phyloP scores from a whole-genome alignment of 2,797 vertebrate genomes.

The Hipposideros larvatus region DNA sequence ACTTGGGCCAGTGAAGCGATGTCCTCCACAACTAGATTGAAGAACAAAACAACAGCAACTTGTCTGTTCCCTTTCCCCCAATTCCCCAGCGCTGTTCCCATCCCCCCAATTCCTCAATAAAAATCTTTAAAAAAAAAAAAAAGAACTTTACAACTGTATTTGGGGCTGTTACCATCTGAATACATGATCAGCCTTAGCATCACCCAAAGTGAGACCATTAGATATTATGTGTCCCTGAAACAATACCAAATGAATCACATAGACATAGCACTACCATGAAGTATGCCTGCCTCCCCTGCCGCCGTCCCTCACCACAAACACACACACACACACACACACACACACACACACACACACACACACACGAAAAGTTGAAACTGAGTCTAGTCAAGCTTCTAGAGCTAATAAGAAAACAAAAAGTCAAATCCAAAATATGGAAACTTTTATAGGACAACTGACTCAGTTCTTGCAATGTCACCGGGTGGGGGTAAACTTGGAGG shows the following conservation, averaged over 20 bases:
- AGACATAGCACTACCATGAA: neutral
- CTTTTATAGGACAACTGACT: neutral
- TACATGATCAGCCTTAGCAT: neutral
- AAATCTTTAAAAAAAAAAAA: too few relatives aligned
- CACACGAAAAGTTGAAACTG: neutral
- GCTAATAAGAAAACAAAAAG: neutral
- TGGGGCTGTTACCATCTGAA: neutral
- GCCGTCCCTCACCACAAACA: too few relatives aligned
- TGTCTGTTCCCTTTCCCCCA: too few relatives aligned
- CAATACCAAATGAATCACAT: neutral
- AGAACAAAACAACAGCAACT: too few relatives aligned
- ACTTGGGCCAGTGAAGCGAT: too few relatives aligned
- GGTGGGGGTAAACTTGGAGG: neutral
- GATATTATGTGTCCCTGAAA: accelerated
- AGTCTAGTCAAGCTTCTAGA: neutral
- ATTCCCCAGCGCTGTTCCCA: too few relatives aligned
- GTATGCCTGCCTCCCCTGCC: neutral
- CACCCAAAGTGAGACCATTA: neutral
- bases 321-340: too few relatives aligned
- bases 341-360: too few relatives aligned
- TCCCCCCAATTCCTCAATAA: too few relatives aligned
- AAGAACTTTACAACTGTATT: neutral
- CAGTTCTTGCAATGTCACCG: neutral
- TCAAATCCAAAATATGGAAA: neutral
- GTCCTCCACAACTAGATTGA: too few relatives aligned